Evolutionary conservation across 2,797 vertebrate genomes (phyloP), one percentile per base, ranked within the genome.

Genomic region (Jordanella pulchra): DNA sequence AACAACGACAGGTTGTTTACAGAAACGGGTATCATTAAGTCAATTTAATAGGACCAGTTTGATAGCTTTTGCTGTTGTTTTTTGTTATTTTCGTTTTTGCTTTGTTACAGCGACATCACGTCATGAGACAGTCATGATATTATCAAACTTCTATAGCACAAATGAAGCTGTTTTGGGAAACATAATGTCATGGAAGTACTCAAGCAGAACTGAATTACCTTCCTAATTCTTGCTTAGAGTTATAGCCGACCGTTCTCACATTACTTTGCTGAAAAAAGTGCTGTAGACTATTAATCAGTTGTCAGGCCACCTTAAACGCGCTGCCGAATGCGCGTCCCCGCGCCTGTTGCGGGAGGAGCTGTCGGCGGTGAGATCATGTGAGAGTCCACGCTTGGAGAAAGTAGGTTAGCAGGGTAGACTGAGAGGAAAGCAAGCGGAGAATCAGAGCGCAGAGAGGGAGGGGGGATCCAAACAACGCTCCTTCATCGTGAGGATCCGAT

Each of bases 351-450:
- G 78, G 76, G 87, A 89, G 85, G 86, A 89, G 89, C 88, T 79
- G 79, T 87, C 82, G 86, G 83, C 87, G 69, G 89, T 90, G 91
- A 92, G 93, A 95, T 95, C 95, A 95, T 95, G 94, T 94, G 94
- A 94, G 92, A 93, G 93, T 94, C 93, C 94, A 94, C 89, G 94
- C 93, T 92, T 73, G 88, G 87, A 89, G 90, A 94, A 94, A 95
- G 93, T 95, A 89, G 93, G 95, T 94, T 94, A 94, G 91, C 92
- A 92, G 93, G 92, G 86, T 92, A 93, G 92, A 94, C 88, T 86
- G 92, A 91, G 92, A 91, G 93, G 84, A 84, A 87, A 88, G 86
- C 86, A 85, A 81, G 79, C 85, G 72, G 76, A 86, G 84, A 91
- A 78, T 80, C 88, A 87, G 69, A 79, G 77, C 76, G 54, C 71